Evolutionary conservation across 2,113 vertebrate species (phyloP).

Genomic region (Barbus barbus): DNA sequence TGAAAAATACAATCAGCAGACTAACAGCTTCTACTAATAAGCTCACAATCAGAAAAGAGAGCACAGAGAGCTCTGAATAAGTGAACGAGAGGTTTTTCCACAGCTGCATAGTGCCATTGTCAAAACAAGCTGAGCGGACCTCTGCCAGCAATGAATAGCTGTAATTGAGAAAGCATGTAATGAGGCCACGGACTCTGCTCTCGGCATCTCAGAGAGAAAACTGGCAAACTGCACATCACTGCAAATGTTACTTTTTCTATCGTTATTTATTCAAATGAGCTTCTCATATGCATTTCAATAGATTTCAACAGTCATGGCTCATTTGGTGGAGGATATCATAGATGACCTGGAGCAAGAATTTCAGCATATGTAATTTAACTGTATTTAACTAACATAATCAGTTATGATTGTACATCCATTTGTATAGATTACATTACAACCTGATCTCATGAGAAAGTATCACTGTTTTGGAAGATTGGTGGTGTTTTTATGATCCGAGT

Average conservation of each 20-base stretch:
- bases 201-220: slow-evolving; percentile 11
- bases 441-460: background rate
- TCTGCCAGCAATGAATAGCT: slow-evolving; percentile 46
- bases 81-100: slow-evolving; percentile 10
- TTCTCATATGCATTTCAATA: slow-evolving; percentile 9
- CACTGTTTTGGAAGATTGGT: background rate
- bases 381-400: background rate
- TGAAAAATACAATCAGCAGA: slow-evolving; percentile 4
- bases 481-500: background rate
- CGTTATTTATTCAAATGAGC: background rate
- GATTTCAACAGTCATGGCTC: background rate
- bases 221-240: background rate
- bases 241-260: background rate
- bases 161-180: slow-evolving; percentile 44
- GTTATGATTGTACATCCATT: background rate
- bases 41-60: slow-evolving; percentile 10
- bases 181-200: slow-evolving; percentile 22
- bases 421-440: background rate
- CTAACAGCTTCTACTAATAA: slow-evolving; percentile 16
- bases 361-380: background rate
- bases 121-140: slow-evolving; percentile 24
- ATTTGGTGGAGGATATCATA: background rate
- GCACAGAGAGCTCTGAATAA: background rate
- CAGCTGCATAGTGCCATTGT: slow-evolving; percentile 32
- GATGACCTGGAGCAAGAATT: background rate